Evolutionary conservation across 2,113 vertebrate genomes (phyloP).

Genomic region (Engystomops pustulosus): DNA sequence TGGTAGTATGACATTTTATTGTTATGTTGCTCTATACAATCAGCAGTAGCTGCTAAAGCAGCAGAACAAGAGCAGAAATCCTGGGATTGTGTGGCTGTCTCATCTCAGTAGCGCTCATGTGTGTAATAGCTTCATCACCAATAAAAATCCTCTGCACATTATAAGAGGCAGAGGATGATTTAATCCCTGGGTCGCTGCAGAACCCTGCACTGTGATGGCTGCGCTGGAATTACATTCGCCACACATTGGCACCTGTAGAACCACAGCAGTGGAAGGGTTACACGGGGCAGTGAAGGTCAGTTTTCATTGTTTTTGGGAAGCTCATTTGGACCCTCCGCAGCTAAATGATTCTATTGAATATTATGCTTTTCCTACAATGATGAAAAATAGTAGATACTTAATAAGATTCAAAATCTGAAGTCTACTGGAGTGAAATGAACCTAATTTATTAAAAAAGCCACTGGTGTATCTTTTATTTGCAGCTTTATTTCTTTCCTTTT

Average conservation of each 20-base stretch:
- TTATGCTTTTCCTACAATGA: background rate
- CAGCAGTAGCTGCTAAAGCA: background rate
- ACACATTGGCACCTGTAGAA: background rate
- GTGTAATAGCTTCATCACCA: conserved; percentile 31
- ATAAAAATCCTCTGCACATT: conserved; percentile 23
- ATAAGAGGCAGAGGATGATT: conserved; percentile 25
- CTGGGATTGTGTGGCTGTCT: conserved; percentile 6
- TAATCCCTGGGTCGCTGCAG: conserved; percentile 2
- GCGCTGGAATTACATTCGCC: background rate
- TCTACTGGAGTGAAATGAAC: no score
- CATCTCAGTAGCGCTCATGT: conserved; percentile 21
- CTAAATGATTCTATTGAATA: background rate
- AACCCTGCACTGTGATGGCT: background rate
- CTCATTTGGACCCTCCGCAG: no score
- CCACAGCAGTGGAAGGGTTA: background rate
- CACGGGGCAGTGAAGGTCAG: no score
- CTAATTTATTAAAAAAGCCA: no score
- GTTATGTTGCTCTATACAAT: conserved; percentile 15
- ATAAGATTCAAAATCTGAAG: no score
- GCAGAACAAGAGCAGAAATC: conserved; percentile 14
- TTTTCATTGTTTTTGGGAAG: background rate
- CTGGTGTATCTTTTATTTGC: no score
- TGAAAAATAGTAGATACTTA: no score
- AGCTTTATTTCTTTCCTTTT: no score
- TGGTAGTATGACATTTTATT: background rate